A percentile compares a stretch with the other conserved stretches of the same genome.
Conservation (phyloP, 2,113 vertebrate genomes). For the Delphinus delphis region DNA sequence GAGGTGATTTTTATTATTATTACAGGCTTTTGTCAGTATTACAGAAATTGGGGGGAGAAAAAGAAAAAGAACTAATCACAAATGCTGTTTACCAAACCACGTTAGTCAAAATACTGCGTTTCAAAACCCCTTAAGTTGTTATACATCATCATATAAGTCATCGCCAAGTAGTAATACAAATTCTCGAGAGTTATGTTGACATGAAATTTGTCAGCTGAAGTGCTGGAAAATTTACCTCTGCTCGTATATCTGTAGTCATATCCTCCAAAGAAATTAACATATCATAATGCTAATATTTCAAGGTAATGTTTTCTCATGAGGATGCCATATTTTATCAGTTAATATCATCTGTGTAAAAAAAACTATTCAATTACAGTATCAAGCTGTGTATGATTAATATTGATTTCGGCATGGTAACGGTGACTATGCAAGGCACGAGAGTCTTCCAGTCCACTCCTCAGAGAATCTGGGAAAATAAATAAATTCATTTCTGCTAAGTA, state of each 20-base stretch:
- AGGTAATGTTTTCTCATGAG: constrained; percentile 89
- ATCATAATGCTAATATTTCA: constrained; percentile 90
- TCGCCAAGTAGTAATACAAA: constrained; percentile 85
- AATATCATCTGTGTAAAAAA: constrained; percentile 87
- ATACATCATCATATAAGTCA: constrained; percentile 91
- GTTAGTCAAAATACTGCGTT: constrained; percentile 89
- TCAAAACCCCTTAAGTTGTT: constrained; percentile 89
- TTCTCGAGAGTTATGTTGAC: constrained; percentile 89
- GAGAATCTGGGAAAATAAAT: constrained; percentile 15
- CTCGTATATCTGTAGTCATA: constrained; percentile 84
- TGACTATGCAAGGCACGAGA: constrained; percentile 70
- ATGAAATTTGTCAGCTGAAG: constrained; percentile 87
- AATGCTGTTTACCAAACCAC: constrained; percentile 86
- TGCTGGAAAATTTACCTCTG: constrained; percentile 87
- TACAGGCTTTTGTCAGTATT: constrained; percentile 71
- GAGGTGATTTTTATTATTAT: constrained; percentile 71
- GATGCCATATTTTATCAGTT: constrained; percentile 88
- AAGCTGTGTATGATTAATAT: constrained; percentile 85
- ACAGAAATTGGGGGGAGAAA: constrained; percentile 69
- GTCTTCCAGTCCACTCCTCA: constrained; percentile 48
- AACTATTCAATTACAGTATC: constrained; percentile 88
- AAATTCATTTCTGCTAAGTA: constrained; percentile 61
- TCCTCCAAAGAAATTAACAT: constrained; percentile 89
- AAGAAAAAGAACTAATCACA: constrained; percentile 76
- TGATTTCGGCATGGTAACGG: constrained; percentile 72